A percentile compares a stretch with the other conserved stretches of the same genome.
Evolutionary conservation across 2,888 invertebrate species (phyloP).

Genomic region (Ochropacha duplaris): DNA sequence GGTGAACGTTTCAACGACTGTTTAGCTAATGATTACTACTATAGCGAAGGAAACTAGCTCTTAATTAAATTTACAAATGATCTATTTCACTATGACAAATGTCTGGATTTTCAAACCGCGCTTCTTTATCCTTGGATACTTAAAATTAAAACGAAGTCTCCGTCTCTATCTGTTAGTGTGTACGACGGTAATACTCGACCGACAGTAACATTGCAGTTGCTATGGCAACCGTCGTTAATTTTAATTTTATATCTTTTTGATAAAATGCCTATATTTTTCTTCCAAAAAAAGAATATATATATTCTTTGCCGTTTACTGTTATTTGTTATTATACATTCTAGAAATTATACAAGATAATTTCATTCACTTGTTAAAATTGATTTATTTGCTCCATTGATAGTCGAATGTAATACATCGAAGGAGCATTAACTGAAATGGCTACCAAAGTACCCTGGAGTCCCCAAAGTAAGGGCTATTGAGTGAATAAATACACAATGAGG

Average conservation of each 20-base stretch:
- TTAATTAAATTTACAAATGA: no score
- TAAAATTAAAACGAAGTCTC: background rate
- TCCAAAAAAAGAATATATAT: no score
- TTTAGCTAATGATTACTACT: background rate
- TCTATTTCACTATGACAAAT: no score
- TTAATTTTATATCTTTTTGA: no score
- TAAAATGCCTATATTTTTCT: no score
- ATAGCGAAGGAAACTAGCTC: background rate
- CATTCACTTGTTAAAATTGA: background rate
- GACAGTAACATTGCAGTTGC: no score
- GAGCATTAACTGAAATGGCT: constrained; percentile 38
- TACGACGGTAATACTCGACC: no score
- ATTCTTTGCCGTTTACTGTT: no score
- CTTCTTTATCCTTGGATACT: background rate
- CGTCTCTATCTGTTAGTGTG: no score
- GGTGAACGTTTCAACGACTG: constrained; percentile 13
- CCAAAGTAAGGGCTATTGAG: constrained; percentile 57
- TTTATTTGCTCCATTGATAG: background rate
- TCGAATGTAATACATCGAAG: constrained; percentile 8
- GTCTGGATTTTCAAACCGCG: background rate
- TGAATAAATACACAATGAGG: constrained; percentile 72
- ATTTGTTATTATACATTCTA: no score
- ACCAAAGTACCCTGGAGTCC: constrained; percentile 44
- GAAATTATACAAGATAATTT: no score
- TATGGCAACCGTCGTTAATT: no score